Evolutionary conservation across 2,797 vertebrate genomes (phyloP).

Genomic region (Sebastiscus albofasciatus): DNA sequence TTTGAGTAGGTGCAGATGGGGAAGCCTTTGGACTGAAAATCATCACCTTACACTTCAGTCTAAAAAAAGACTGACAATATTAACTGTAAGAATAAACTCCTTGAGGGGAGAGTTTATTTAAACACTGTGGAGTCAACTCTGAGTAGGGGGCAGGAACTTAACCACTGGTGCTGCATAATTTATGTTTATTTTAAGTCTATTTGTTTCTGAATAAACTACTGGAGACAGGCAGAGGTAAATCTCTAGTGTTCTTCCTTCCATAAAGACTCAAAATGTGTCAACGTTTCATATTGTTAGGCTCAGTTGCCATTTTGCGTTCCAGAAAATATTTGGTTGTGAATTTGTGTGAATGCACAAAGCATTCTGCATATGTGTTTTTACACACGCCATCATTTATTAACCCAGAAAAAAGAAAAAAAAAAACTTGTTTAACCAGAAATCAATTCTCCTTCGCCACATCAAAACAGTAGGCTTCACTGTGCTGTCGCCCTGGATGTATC

Average conservation of each 20-base stretch:
- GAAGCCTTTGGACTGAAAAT: slow-evolving; percentile 12
- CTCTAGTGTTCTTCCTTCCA: neutral
- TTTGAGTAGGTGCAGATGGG: neutral
- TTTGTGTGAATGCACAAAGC: neutral
- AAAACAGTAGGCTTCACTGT: no score
- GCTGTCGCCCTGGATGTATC: no score
- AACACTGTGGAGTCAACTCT: slow-evolving; percentile 9
- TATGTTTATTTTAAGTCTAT: slow-evolving; percentile 16
- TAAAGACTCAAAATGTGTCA: neutral
- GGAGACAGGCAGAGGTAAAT: slow-evolving; percentile 6
- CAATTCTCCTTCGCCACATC: no score
- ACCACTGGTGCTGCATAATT: slow-evolving; percentile 19
- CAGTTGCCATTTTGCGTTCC: neutral
- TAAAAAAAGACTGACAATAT: slow-evolving; percentile 4
- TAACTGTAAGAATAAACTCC: slow-evolving; percentile 17
- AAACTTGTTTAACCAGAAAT: no score
- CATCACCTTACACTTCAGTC: slow-evolving; percentile 8
- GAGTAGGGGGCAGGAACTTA: neutral
- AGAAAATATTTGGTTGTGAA: neutral
- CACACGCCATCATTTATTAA: no score
- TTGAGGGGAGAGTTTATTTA: neutral
- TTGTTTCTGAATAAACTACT: slow-evolving; percentile 3
- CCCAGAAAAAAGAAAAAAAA: no score
- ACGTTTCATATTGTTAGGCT: neutral
- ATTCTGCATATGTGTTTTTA: neutral